Base-by-base conservation (phyloP, 2,888 invertebrate species). In the Drosophila robusta region DNA sequence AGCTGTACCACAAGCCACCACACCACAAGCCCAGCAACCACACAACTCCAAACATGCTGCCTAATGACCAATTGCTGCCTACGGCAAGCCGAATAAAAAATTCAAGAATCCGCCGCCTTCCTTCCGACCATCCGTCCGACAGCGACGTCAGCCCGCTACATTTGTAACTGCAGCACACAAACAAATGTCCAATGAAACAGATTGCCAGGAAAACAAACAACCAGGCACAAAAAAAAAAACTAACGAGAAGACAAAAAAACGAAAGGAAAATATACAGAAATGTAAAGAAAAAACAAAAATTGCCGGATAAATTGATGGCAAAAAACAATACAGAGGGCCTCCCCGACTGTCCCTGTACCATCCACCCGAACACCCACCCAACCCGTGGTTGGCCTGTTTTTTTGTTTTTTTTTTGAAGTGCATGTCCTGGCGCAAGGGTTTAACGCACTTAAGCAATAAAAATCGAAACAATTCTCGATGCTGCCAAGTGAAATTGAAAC, bases 371-470 rank as follows among this genome's bases (percentile, higher is more conserved):
- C 32, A 5, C 6, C 39, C 54, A 29, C 29, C 9, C 29, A 29
- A 29, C 8, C 9, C 29, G 14, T 32, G 45, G 36, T 49, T 55
- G 39, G 44, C 45, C 5, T n/a, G 24, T 32, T 22, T 18, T 16
- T 11, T 42, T 51, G 11, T 22, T 38, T 70, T 54, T 47, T 34
- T 38, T 39, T 14, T 44, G 63, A 65, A 72, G 68, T 78, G 79
- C 81, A 78, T 73, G 71, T 68, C 61, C 50, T 60, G 79, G 73
- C 73, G 81, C 76, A 86, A 86, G 85, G 84, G 87, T 73, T 87
- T 86, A 87, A 87, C 87, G 87, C 87, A 87, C 86, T 87, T 87
- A 85, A 87, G 87, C 84, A 86, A 86, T 87, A 87, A 87, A 85
- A 87, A 85, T 87, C 85, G 87, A 83, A 87, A 87, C 82, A 84